Evolutionary conservation across 2,888 invertebrate genomes (phyloP), one percentile per base, ranked within the genome.

Genomic region (Plagiodera versicolora): DNA sequence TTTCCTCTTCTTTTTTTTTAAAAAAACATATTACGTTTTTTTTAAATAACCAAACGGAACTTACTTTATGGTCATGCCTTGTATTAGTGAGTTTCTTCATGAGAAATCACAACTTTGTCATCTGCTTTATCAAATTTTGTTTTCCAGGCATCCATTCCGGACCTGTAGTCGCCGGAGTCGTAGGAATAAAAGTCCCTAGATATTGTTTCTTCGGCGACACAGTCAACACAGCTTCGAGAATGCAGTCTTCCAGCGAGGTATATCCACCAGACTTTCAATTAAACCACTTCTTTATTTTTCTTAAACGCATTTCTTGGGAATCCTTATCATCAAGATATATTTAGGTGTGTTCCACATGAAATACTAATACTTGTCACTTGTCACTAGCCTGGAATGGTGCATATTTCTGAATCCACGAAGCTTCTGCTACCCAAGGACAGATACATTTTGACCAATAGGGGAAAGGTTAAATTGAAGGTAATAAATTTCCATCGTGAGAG

Each of bases 201-300:
- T 94, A 92, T 77, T 94, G 94, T 72, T 86, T 94, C 49, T 94
- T 94, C 64, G 94, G 94, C 0, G 94, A 94, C 76, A 91, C 94
- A 0, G 93, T 94, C 16, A 94, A 94, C 77, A 94, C 92, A 0
- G 94, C 94, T 2, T 92, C 94, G 1, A 84, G 94, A 54, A 94
- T 94, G 93, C 94, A 94, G 75, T 84, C 87, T 0, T 83, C 85
- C 14, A 84, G 86, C 67, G 72, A 81, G 80, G 87, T 86, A 75
- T 10, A n/a, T n/a, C n/a, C n/a, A n/a, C n/a, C n/a, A n/a, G n/a
- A n/a, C n/a, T n/a, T n/a, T n/a, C n/a, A n/a, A n/a, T n/a, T n/a
- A n/a, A n/a, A n/a, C n/a, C n/a, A n/a, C n/a, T n/a, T n/a, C n/a
- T n/a, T n/a, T n/a, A n/a, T n/a, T n/a, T n/a, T n/a, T n/a, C n/a